A percentile compares a stretch with the other conserved stretches of the same genome.
These are phyloP conservation scores for Lagorchestes hirsutus DNA, from an alignment of 2,797 vertebrate species.

Conservation along the genomic window DNA sequence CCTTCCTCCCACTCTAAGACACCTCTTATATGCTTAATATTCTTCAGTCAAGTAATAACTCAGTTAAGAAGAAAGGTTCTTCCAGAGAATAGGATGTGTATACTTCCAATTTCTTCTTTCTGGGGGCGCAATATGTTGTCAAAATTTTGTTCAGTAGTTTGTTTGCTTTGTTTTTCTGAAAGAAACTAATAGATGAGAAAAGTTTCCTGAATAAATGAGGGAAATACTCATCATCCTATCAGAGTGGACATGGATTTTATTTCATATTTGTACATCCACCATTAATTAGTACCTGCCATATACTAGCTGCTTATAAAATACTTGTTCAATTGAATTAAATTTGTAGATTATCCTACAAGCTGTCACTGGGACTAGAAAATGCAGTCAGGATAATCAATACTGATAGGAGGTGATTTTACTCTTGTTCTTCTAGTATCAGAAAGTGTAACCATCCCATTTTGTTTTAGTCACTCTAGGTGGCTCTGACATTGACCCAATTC, in stretches of 20 bases:
- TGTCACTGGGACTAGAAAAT: background rate
- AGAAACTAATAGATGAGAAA: background rate
- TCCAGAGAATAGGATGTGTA: background rate
- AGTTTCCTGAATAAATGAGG: conserved; percentile 30
- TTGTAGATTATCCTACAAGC: background rate
- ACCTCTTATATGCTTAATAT: background rate
- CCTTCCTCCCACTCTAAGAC: background rate
- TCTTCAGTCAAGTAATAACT: conserved; percentile 18
- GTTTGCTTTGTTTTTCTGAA: background rate
- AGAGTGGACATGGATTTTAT: background rate
- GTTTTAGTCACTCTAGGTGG: background rate
- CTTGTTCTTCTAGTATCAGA: background rate
- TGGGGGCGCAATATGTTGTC: background rate
- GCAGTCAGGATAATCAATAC: background rate
- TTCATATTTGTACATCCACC: background rate
- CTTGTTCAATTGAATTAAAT: background rate
- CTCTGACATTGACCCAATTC: background rate
- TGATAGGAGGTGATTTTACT: background rate
- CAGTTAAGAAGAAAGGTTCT: background rate
- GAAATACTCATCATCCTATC: background rate
- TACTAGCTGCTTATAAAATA: background rate
- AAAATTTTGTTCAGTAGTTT: background rate
- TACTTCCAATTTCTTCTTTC: background rate
- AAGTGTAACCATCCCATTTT: background rate
- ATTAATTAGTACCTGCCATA: background rate